A percentile compares a stretch with the other conserved stretches of the same genome.
phyloP scores from a whole-genome alignment of 2,888 invertebrate species.

The Lepidochrysops patricia region DNA sequence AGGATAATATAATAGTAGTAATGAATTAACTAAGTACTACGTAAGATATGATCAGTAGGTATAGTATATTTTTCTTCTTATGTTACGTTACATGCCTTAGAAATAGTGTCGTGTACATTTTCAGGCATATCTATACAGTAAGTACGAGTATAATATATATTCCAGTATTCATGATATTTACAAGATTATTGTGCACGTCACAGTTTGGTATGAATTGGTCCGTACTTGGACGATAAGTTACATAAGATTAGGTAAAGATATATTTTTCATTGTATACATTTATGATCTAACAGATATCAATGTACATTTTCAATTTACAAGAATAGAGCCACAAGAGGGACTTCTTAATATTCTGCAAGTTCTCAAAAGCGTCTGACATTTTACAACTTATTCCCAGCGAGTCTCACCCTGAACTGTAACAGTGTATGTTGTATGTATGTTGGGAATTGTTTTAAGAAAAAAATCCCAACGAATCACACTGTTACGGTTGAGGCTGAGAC shows the following conservation, averaged over 20 bases:
- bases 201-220: conserved; percentile 58
- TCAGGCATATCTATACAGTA: conserved; percentile 21
- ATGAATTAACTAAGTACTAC: too few species aligned
- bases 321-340: neutral
- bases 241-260: neutral
- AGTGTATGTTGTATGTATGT: too few species aligned
- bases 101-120: conserved; percentile 28
- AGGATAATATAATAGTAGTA: too few species aligned
- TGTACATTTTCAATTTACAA: neutral
- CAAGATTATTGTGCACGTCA: conserved; percentile 72
- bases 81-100: neutral
- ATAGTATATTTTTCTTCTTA: too few species aligned
- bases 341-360: neutral
- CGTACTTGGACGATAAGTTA: conserved; percentile 36
- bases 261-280: neutral
- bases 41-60: too few species aligned
- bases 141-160: conserved; percentile 15
- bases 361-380: neutral
- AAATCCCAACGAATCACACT: too few species aligned
- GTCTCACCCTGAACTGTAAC: too few species aligned
- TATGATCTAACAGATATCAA: neutral
- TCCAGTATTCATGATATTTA: conserved; percentile 29
- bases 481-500: too few species aligned
- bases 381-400: too few species aligned
- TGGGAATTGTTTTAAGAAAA: too few species aligned